Evolutionary conservation across 2,797 vertebrate species (phyloP).

Genomic region (Pachyuromys duprasi): DNA sequence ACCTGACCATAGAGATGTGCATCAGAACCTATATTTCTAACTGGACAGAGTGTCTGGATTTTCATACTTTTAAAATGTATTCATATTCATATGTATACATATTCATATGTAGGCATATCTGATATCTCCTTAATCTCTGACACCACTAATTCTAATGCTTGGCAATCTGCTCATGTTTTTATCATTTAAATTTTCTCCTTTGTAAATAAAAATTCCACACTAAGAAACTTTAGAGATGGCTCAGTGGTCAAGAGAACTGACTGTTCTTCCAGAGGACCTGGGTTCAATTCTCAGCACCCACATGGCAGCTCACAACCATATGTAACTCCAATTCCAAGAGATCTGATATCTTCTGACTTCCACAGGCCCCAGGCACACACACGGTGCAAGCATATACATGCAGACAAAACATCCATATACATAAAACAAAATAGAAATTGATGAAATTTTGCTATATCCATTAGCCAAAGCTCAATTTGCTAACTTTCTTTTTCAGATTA

Average conservation of each 20-base stretch:
- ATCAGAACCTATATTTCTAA: neutral
- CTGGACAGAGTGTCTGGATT: neutral
- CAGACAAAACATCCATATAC: neutral
- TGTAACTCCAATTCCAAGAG: neutral
- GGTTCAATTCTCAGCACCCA: neutral
- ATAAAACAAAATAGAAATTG: neutral
- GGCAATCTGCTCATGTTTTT: slow-evolving; percentile 1
- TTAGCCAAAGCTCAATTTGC: neutral
- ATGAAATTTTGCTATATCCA: neutral
- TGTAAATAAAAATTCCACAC: slow-evolving; percentile 23
- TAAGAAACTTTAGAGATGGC: neutral
- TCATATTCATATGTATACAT: neutral
- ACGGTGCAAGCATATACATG: neutral
- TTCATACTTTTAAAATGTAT: slow-evolving; percentile 1
- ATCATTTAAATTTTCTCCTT: slow-evolving; percentile 15
- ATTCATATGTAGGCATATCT: neutral
- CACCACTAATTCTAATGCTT: neutral
- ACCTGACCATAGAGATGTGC: neutral
- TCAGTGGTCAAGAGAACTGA: neutral
- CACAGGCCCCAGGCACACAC: neutral
- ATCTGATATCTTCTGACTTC: neutral
- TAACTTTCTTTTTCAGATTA: slow-evolving; percentile 39
- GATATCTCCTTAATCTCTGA: neutral
- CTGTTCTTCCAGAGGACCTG: neutral
- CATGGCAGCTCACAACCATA: neutral